Evolutionary conservation across 2,797 vertebrate species (phyloP).

Genomic region (Cetoscarus ocellatus): DNA sequence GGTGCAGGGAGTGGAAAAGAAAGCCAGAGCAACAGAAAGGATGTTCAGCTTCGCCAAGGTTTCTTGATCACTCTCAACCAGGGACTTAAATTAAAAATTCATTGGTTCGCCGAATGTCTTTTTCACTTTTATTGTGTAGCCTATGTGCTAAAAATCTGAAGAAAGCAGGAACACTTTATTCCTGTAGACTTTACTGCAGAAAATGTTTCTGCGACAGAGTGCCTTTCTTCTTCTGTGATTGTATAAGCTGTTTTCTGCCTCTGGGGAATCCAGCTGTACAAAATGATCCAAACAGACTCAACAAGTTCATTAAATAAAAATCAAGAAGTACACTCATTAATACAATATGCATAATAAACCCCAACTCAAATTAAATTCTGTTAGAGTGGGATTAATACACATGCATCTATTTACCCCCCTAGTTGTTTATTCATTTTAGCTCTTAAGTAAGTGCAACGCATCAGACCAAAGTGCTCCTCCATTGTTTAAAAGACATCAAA

Average conservation of each 20-base stretch:
- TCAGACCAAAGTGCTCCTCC: constrained; percentile 28
- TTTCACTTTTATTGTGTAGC: constrained; percentile 33
- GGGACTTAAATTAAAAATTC: constrained; percentile 50
- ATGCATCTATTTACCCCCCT: constrained; percentile 21
- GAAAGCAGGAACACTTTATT: constrained; percentile 3
- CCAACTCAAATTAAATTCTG: constrained; percentile 2
- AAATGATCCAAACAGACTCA: constrained; percentile 8
- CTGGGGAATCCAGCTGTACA: not conserved
- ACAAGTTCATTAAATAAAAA: constrained; percentile 9
- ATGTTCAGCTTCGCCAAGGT: constrained; percentile 47
- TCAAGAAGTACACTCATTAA: not conserved
- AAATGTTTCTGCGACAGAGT: constrained; percentile 4
- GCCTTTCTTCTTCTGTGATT: constrained; percentile 1
- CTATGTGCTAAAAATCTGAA: constrained; percentile 21
- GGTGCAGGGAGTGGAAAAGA: constrained; percentile 43
- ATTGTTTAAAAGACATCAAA: constrained; percentile 9
- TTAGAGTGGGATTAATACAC: constrained; percentile 38
- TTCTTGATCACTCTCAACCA: constrained; percentile 55
- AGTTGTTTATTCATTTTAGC: constrained; percentile 14
- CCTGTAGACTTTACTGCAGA: constrained; percentile 3
- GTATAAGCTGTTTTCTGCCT: constrained; percentile 11
- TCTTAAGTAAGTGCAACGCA: constrained; percentile 10
- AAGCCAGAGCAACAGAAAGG: constrained; percentile 41
- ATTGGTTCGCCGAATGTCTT: constrained; percentile 28
- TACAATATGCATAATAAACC: constrained; percentile 1